phyloP scores from a whole-genome alignment of 1,140 invertebrate species.

The Drosophila ambigua region DNA sequence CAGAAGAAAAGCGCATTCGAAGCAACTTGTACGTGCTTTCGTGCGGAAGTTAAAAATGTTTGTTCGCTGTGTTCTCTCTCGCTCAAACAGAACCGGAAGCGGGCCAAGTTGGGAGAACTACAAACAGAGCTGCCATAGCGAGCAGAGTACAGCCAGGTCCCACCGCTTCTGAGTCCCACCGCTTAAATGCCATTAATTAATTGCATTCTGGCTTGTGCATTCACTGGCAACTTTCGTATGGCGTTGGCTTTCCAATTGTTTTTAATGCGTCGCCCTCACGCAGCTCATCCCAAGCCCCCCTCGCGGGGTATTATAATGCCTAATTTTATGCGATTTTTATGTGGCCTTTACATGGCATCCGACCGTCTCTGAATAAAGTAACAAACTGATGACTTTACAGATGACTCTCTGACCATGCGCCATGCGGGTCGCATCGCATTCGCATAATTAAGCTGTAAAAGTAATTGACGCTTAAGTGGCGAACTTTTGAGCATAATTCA shows the following conservation, averaged over 20 bases:
- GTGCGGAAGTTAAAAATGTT: slow-evolving; percentile 60
- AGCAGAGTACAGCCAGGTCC: not conserved
- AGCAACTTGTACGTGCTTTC: slow-evolving; percentile 54
- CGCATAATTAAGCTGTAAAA: slow-evolving; percentile 77
- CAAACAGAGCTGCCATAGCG: too few species aligned
- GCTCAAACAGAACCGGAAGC: slow-evolving; percentile 25
- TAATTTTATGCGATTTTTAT: slow-evolving; percentile 68
- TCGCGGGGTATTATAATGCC: slow-evolving; percentile 10
- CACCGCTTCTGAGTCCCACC: not conserved
- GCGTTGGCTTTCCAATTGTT: slow-evolving; percentile 28
- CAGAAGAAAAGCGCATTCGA: slow-evolving; percentile 53
- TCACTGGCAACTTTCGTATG: slow-evolving; percentile 26
- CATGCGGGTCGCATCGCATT: slow-evolving; percentile 53
- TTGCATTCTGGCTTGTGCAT: slow-evolving; percentile 49
- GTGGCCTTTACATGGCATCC: slow-evolving; percentile 57
- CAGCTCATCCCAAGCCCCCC: not conserved
- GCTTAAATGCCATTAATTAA: slow-evolving; percentile 70
- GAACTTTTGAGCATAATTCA: slow-evolving; percentile 75
- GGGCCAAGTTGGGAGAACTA: slow-evolving; percentile 20
- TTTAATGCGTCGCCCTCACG: slow-evolving; percentile 60
- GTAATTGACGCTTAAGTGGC: slow-evolving; percentile 73
- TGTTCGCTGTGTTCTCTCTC: slow-evolving; percentile 25
- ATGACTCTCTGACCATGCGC: slow-evolving; percentile 7
- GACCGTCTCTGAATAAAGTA: slow-evolving; percentile 26
- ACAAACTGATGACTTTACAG: slow-evolving; percentile 17